phyloP scores from a whole-genome alignment of 2,797 vertebrate genomes.

The Dallia pectoralis region DNA sequence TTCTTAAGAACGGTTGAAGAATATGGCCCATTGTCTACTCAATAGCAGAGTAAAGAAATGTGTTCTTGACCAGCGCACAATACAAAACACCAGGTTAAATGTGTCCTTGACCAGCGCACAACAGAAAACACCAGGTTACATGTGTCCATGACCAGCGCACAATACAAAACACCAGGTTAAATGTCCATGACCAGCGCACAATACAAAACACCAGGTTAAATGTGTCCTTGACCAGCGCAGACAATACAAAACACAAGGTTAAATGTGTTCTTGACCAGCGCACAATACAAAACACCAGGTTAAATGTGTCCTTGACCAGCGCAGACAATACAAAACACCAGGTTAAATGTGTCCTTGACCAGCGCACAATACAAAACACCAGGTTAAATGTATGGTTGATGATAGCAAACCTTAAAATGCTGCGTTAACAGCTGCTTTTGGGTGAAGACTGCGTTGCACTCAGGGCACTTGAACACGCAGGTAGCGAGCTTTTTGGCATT shows the following conservation, averaged over 20 bases:
- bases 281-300: not conserved
- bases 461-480: conserved; percentile 93
- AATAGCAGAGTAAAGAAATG: too few relatives aligned
- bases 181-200: not conserved
- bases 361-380: not conserved
- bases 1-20: too few relatives aligned
- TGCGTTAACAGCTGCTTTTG: conserved; percentile 91
- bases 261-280: not conserved
- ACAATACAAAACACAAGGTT: too few relatives aligned
- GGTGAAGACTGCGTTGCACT: conserved; percentile 88
- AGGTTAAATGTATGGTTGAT: not conserved
- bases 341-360: not conserved
- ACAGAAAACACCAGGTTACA: conserved; percentile 96
- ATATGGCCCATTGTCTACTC: too few relatives aligned
- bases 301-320: not conserved
- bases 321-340: conserved; percentile 64
- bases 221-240: conserved; percentile 34
- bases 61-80: not conserved
- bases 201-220: not conserved
- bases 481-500: conserved; percentile 80
- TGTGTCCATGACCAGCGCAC: not conserved
- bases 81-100: not conserved
- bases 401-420: conserved; percentile 89
- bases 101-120: conserved; percentile 54
- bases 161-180: not conserved